Conservation (phyloP, 2,113 vertebrate species). For the Aphelocoma coerulescens region DNA sequence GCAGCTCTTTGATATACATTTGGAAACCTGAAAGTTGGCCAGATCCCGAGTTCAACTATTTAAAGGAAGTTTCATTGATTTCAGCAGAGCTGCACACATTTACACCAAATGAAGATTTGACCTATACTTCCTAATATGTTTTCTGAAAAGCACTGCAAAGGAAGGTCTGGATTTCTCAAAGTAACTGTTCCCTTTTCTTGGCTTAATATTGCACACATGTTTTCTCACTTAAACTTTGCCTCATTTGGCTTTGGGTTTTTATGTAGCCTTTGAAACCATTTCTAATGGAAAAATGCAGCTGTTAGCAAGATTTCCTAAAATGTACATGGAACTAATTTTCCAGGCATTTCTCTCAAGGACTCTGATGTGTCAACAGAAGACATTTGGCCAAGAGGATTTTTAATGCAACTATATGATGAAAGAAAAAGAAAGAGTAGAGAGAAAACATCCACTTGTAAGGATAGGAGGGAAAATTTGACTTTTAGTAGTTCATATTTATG, state of each 20-base stretch:
- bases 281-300: constrained; percentile 88
- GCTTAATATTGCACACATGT: constrained; percentile 71
- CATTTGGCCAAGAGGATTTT: constrained; percentile 44
- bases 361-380: constrained; percentile 48
- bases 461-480: neutral
- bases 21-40: constrained; percentile 29
- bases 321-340: constrained; percentile 80
- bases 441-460: neutral
- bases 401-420: constrained; percentile 3
- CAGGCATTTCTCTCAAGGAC: constrained; percentile 70
- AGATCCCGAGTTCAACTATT: neutral
- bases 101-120: constrained; percentile 15
- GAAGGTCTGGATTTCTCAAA: constrained; percentile 55
- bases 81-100: neutral
- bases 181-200: constrained; percentile 62
- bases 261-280: constrained; percentile 80
- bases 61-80: neutral
- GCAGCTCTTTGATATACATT: neutral
- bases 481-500: neutral
- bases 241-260: constrained; percentile 72
- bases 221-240: constrained; percentile 80
- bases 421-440: neutral
- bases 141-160: constrained; percentile 29
- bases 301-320: constrained; percentile 83
- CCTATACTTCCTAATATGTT: neutral